Evolutionary conservation across 2,888 invertebrate species (phyloP), one percentile per base, ranked within the genome.

Genomic region (Cyrtodaria siliqua): DNA sequence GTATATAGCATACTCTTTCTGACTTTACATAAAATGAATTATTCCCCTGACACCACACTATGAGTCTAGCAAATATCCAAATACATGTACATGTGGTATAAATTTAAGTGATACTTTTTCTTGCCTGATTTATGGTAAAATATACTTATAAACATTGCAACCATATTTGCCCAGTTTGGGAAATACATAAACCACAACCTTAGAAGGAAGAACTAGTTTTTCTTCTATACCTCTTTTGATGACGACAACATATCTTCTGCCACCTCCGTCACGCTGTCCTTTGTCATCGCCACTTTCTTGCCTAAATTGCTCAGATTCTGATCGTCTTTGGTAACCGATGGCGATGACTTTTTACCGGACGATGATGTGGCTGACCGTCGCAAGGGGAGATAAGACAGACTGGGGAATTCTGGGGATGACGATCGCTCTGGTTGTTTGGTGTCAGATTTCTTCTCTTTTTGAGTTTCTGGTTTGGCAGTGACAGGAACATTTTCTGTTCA

Each of bases 241-340:
- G 90, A 85, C 14, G 77, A 70, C 23, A 89, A 78, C 78, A 90
- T 81, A 38, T 87, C 85, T 56, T 86, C 86, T 2, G 88, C 88
- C 1, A 85, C 84, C n/a, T 82, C 56, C 0, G 86, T 62, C 6
- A 89, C 85, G 40, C 83, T 74, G 20, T 83, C 83, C 27, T 85
- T 78, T 2, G 87, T 83, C 63, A 71, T 73, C 3, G 83, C 71
- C 29, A 89, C 74, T 75, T 87, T 85, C 47, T 87, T 79, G 33
- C 87, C 86, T 14, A 90, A 67, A 63, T 82, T 85, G n/a, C 77
- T 52, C 18, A 86, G 67, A 12, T 84, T 78, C 9, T 77, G 64
- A n/a, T 80, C 78, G n/a, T 77, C 79, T 52, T 80, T 86, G 14
- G 42, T 49, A 8, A 16, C 38, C 26, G 42, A 33, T 47, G 73